Evolutionary conservation across 2,888 invertebrate genomes (phyloP), one percentile per base, ranked within the genome.

Genomic region (Stenodema calcarata): DNA sequence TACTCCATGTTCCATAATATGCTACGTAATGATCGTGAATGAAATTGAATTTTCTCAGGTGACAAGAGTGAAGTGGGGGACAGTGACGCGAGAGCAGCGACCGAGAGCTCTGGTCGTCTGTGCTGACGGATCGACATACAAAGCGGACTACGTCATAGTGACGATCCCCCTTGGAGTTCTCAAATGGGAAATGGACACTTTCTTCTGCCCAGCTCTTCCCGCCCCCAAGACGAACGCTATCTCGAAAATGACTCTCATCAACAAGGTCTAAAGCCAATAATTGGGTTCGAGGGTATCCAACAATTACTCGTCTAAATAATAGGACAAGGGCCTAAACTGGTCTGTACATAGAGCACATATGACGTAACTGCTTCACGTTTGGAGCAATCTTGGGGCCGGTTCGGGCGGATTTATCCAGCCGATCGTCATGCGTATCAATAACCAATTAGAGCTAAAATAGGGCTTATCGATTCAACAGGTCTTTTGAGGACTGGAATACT

Each of bases 111-210:
- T 88, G 42, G 86, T 87, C 4, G 35, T 81, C 30, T 88, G 88
- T 54, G 27, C 76, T 89, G 95, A 96, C 90, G 95, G 95, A 0
- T 94, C 94, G 88, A 94, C 94, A 89, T 92, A 93, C 89, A 92
- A 92, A 0, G 95, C 95, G 0, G 96, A 97, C 91, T 96, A 96
- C 90, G 95, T 95, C 1, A 94, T 97, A 85, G 91, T 95, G 47
- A 96, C 96, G 0, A 92, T 95, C 75, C 95, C 96, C 0, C 92
- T 97, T 14, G 96, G 97, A 6, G 95, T 95, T 75, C 92, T 97
- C 9, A 96, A 96, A 91, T 94, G 94, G 89, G 94, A 95, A 90
- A 94, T 94, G 16, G 93, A 94, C 86, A 93, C 94, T 89, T 91
- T 96, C 89, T 96, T 96, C 90, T 93, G 94, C 89, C 96, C 96